Conservation (phyloP, 2,113 vertebrate genomes). For the Lontra canadensis region DNA sequence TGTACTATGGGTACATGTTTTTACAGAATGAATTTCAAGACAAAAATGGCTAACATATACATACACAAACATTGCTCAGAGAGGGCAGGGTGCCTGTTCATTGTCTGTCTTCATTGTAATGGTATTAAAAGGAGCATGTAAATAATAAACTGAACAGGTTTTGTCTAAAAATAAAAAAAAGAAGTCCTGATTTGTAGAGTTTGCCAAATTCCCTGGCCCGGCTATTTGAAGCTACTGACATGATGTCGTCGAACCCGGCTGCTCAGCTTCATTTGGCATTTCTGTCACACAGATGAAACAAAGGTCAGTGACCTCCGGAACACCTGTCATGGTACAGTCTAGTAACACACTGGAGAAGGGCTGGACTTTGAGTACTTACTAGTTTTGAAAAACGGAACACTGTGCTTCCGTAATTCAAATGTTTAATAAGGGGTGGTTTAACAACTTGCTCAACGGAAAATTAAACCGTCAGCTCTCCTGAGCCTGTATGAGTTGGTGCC, state of each 20-base stretch:
- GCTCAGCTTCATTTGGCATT: neutral
- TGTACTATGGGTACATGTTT: neutral
- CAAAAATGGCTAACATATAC: neutral
- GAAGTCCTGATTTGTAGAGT: neutral
- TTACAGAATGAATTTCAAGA: constrained; percentile 3
- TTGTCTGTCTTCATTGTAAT: neutral
- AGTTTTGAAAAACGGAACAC: neutral
- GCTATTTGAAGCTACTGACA: neutral
- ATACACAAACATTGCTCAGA: neutral
- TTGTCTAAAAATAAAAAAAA: neutral
- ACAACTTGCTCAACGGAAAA: neutral
- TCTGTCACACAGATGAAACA: neutral
- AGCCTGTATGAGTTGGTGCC: neutral
- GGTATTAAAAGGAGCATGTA: neutral
- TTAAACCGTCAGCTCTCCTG: neutral
- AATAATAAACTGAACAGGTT: neutral
- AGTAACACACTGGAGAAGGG: neutral
- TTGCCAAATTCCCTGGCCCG: neutral
- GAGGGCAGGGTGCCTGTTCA: neutral
- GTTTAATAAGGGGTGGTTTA: neutral
- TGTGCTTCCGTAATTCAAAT: neutral
- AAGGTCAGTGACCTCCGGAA: neutral
- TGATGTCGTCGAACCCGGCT: rapidly evolving
- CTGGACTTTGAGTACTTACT: neutral
- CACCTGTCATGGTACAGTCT: neutral